A percentile compares a stretch with the other conserved stretches of the same genome.
phyloP scores from a whole-genome alignment of 2,113 vertebrate species.

The Leucopternis melanops region DNA sequence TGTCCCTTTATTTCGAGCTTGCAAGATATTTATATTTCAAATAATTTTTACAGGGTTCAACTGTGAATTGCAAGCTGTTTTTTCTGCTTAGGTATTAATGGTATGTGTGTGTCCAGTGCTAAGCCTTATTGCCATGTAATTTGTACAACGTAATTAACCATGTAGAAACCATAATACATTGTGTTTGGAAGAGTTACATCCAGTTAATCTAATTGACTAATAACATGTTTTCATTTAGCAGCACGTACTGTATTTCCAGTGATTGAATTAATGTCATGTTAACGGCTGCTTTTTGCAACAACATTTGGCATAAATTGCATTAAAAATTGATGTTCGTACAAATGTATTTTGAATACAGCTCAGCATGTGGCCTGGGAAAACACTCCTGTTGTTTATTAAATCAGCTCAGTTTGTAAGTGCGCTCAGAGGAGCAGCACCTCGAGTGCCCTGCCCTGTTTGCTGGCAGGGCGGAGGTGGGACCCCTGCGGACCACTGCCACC shows the following conservation, averaged over 20 bases:
- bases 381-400: constrained; percentile 31
- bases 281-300: constrained; percentile 62
- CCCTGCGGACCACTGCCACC: background rate
- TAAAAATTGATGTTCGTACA: constrained; percentile 69
- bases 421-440: fast-evolving
- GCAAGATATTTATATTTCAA: background rate
- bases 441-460: background rate
- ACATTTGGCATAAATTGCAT: constrained; percentile 68
- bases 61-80: background rate
- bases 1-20: background rate
- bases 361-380: constrained; percentile 50
- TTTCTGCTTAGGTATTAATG: background rate
- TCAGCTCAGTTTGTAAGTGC: background rate
- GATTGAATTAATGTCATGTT: constrained; percentile 69
- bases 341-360: constrained; percentile 63
- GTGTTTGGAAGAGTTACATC: constrained; percentile 42
- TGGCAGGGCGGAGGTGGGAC: background rate
- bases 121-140: constrained; percentile 25
- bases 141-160: constrained; percentile 45
- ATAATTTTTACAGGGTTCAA: background rate
- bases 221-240: constrained; percentile 61
- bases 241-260: constrained; percentile 61
- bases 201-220: constrained; percentile 65
- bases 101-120: background rate
- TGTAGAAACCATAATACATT: constrained; percentile 33